Percentiles rank a stretch among this genome's conserved stretches.
Conservation (phyloP, 2,113 vertebrate genomes). For the Lutjanus erythropterus region DNA sequence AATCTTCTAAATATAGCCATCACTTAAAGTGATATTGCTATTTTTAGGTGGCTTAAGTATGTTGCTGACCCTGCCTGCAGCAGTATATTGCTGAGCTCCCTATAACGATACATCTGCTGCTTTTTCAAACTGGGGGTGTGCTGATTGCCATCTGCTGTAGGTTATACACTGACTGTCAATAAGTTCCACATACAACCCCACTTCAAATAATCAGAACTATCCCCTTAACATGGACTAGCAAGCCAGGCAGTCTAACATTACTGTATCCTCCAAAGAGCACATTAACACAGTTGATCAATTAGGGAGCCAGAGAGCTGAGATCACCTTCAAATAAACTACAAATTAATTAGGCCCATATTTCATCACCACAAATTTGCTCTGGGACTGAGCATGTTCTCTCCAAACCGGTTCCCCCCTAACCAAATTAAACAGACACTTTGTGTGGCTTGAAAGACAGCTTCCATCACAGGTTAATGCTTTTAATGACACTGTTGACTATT, state of each 20-base stretch:
- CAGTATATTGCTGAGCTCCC: no score
- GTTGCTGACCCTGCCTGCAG: no score
- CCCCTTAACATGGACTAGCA: neutral
- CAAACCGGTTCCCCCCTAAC: constrained; percentile 7
- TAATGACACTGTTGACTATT: constrained; percentile 29
- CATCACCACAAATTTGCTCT: constrained; percentile 24
- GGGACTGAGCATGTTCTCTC: neutral
- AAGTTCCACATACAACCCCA: no score
- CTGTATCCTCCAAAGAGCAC: constrained; percentile 34
- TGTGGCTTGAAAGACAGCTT: constrained; percentile 30
- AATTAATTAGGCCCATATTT: constrained; percentile 55
- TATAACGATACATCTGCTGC: no score
- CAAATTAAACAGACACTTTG: constrained; percentile 51
- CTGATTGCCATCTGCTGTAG: no score
- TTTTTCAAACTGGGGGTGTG: no score
- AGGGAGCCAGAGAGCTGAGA: constrained; percentile 32
- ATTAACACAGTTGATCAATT: constrained; percentile 46
- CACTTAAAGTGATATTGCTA: no score
- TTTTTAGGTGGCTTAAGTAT: no score
- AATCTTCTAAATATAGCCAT: no score
- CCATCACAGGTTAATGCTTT: constrained; percentile 53
- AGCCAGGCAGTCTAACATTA: neutral
- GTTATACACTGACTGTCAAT: no score
- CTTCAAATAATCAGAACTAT: no score
- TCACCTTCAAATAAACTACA: constrained; percentile 41